Percentiles rank a stretch among this genome's conserved stretches.
Evolutionary conservation across 2,888 invertebrate genomes (phyloP).

Genomic region (Apeira syringaria): DNA sequence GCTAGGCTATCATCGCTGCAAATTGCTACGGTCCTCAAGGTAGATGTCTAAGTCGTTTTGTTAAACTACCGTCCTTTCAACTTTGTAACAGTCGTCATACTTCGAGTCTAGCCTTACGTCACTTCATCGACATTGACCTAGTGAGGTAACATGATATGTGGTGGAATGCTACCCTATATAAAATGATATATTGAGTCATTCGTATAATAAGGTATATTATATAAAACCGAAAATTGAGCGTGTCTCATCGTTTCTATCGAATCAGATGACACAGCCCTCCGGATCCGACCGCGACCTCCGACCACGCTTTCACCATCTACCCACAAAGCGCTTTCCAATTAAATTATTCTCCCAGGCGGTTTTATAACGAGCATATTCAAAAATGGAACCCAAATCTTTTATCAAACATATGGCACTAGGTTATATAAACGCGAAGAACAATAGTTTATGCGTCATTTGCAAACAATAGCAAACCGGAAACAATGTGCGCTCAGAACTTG

Average conservation of each 20-base stretch:
- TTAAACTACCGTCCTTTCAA: no score
- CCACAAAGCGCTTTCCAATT: conserved; percentile 44
- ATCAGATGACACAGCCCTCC: conserved; percentile 37
- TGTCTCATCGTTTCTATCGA: conserved; percentile 21
- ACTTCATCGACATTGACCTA: no score
- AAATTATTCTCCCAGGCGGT: conserved; percentile 33
- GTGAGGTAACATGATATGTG: no score
- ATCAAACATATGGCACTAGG: conserved; percentile 22
- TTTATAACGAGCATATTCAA: conserved; percentile 30
- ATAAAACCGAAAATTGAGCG: conserved; percentile 20
- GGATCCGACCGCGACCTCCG: conserved; percentile 50
- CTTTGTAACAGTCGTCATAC: no score
- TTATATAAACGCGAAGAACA: conserved; percentile 34
- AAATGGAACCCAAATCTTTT: conserved; percentile 16
- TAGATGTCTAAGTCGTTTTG: no score
- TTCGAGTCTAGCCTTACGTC: no score
- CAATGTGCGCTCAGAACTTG: conserved; percentile 42
- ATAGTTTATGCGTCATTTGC: conserved; percentile 59
- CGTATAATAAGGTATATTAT: conserved; percentile 8
- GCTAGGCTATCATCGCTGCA: no score
- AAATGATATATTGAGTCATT: no score
- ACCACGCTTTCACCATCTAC: conserved; percentile 61
- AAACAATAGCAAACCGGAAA: conserved; percentile 68
- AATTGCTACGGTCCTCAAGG: no score
- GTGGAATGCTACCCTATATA: no score